A percentile compares a stretch with the other conserved stretches of the same genome.
Conservation (phyloP, 2,113 vertebrate species). For the Panthera uncia region DNA sequence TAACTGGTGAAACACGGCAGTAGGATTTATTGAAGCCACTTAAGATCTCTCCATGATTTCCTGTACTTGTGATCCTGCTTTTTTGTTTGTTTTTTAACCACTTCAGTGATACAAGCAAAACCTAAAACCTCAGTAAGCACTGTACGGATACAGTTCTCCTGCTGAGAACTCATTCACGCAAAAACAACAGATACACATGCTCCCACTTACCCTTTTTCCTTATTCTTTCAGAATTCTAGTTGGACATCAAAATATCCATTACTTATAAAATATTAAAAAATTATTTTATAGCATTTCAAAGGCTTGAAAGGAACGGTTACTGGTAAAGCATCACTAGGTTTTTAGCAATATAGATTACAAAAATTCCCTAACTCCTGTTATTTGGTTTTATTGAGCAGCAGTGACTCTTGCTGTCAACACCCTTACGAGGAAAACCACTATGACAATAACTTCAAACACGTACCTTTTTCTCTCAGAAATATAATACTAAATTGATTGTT, state of each 20-base stretch:
- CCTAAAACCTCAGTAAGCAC: conserved; percentile 68
- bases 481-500: conserved; percentile 86
- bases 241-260: conserved; percentile 89
- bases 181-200: conserved; percentile 50
- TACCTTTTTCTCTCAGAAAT: conserved; percentile 81
- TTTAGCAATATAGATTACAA: conserved; percentile 89
- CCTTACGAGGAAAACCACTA: conserved; percentile 85
- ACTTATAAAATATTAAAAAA: conserved; percentile 89
- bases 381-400: conserved; percentile 87
- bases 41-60: conserved; percentile 68
- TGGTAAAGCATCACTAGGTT: conserved; percentile 83
- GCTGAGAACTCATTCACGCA: conserved; percentile 71
- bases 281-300: conserved; percentile 84
- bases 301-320: conserved; percentile 84
- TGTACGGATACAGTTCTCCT: conserved; percentile 59
- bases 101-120: conserved; percentile 56
- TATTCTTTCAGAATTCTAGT: conserved; percentile 84
- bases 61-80: not conserved
- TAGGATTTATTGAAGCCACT: conserved; percentile 20
- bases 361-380: conserved; percentile 83
- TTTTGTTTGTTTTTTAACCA: conserved; percentile 44
- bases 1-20: conserved; percentile 66
- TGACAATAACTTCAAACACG: conserved; percentile 81
- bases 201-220: conserved; percentile 81
- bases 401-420: conserved; percentile 81